phyloP scores from a whole-genome alignment of 2,797 vertebrate species.

The Gymnoscopelus microlampas region DNA sequence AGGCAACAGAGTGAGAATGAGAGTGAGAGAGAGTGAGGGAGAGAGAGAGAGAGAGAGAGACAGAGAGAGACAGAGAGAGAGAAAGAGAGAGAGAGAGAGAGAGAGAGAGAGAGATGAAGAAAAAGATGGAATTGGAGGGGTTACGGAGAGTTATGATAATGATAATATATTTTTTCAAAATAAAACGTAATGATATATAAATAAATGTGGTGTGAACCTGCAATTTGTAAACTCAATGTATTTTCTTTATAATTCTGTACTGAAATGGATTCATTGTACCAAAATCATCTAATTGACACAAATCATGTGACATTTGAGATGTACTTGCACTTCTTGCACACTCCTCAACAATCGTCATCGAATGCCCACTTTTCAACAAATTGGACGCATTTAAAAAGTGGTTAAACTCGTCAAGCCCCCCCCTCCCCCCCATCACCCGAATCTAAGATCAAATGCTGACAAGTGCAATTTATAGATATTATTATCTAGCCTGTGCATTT shows the following conservation, averaged over 20 bases:
- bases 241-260: no score
- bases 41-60: slow-evolving; percentile 3
- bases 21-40: slow-evolving; percentile 55
- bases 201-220: no score
- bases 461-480: slow-evolving; percentile 66
- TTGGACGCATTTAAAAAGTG: slow-evolving; percentile 2
- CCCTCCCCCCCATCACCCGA: slow-evolving; percentile 39
- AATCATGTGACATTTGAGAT: no score
- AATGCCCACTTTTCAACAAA: slow-evolving; percentile 41
- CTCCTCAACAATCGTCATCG: no score
- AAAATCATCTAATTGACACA: no score
- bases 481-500: slow-evolving; percentile 52
- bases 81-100: slow-evolving; percentile 53
- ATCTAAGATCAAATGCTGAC: slow-evolving; percentile 45
- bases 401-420: slow-evolving; percentile 56
- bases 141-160: slow-evolving; percentile 13
- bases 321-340: no score
- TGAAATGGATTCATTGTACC: no score
- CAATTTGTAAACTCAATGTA: no score
- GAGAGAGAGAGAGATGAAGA: slow-evolving; percentile 54
- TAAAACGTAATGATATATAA: no score
- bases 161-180: no score
- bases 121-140: no score
- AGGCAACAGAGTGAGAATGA: slow-evolving; percentile 45
- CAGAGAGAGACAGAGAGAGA: slow-evolving; percentile 45